Evolutionary conservation across 1,140 invertebrate genomes (phyloP), one percentile per base, ranked within the genome.

Genomic region (Aphelenchoides besseyi): DNA sequence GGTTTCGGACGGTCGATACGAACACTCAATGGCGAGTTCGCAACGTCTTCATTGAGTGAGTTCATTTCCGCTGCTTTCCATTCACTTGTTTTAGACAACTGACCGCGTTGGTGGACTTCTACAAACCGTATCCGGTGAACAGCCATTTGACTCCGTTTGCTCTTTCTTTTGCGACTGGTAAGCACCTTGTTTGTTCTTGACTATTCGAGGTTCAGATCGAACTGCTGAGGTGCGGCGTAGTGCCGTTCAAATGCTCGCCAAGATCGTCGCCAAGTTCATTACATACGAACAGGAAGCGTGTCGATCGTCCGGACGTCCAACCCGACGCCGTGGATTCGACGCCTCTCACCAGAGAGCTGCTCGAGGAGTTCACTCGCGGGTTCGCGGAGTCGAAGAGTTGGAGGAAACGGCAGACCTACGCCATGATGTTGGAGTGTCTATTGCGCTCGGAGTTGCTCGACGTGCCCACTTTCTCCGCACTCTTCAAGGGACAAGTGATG

Each of bases 51-150:
- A 66, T 66, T 53, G 12, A 66, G 63, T 66, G 36, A 3, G 63
- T 53, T 66, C 12, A 0, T 1, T 64, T 66, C 26, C 12, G 12
- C 41, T 48, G 28, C 1, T 66, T 66, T 1, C 12, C 18, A 32
- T 63, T 26, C 30, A 53, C 23, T 33, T 12, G 1, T 66, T 66
- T 1, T 33, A 66, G 63, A 55, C 63, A 66, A 66, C 63, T 66
- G 12, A 26, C 32, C 12, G 23, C 16, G 30, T 12, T 66, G 26
- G 63, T 37, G 16, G 16, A 29, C 26, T 32, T 66, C 12, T 66
- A 33, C 63, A 29, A 35, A 2, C 63, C 63, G 26, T 66, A 66
- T 33, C 26, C 16, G 16, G 32, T 53, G 12, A 66, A 66, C 63
- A n/a, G n/a, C n/a, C 36, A 41, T 33, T 33, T 66, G 12, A 30